These are phyloP conservation scores for Sitta carolinensis DNA, from an alignment of 2,797 vertebrate species.

Conservation along the genomic window DNA sequence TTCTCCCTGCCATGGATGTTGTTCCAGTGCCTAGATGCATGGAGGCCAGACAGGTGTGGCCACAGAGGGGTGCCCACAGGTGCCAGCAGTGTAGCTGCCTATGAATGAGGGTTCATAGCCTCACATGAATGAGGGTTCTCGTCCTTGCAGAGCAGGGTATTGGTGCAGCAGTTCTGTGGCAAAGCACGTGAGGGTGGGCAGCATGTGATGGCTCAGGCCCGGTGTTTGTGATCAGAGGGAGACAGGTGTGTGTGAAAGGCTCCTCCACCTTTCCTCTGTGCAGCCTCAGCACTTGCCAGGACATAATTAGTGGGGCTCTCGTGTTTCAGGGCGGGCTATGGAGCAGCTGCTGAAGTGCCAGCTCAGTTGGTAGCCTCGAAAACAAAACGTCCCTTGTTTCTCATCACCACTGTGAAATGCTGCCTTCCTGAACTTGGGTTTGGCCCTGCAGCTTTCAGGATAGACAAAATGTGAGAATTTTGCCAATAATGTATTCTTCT, in stretches of 20 bases:
- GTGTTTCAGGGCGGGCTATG: conserved; percentile 36
- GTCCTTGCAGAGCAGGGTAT: not conserved
- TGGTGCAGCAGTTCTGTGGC: not conserved
- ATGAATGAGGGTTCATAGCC: not conserved
- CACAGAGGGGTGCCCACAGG: not conserved
- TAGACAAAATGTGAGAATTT: conserved; percentile 45
- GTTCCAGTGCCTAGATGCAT: not conserved
- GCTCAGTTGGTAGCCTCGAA: conserved; percentile 16
- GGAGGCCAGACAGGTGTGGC: not conserved
- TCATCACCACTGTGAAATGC: not conserved
- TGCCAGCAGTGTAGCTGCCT: not conserved
- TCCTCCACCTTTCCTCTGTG: conserved; percentile 22
- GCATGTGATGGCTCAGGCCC: not conserved
- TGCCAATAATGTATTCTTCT: conserved; percentile 34
- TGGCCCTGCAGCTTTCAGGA: conserved; percentile 14
- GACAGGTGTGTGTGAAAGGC: conserved; percentile 1
- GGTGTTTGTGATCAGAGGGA: not conserved
- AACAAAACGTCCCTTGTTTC: conserved; percentile 59
- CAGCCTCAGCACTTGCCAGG: conserved; percentile 21
- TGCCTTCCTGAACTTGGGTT: conserved; percentile 14
- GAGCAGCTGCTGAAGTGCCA: conserved; percentile 58
- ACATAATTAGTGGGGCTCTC: conserved; percentile 5
- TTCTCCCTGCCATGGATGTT: not conserved
- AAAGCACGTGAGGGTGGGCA: not conserved
- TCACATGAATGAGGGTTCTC: not conserved